A percentile compares a stretch with the other conserved stretches of the same genome.
Conservation (phyloP, 1,140 invertebrate species). For the Neodiprion virginianus region DNA sequence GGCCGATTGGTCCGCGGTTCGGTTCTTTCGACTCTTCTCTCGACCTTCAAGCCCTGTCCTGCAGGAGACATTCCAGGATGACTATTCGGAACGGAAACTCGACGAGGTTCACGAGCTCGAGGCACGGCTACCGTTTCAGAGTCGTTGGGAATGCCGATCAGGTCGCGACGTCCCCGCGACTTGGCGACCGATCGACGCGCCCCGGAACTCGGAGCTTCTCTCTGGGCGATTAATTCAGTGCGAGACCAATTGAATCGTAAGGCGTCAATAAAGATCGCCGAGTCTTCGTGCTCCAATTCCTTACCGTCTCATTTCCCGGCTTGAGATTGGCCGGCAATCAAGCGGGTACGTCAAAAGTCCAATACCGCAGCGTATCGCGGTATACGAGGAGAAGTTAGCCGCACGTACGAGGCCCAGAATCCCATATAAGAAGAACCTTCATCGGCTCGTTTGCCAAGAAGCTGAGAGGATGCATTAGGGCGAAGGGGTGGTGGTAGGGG, state of each 20-base stretch:
- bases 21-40: neutral
- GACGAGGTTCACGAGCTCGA: neutral
- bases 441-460: neutral
- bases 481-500: neutral
- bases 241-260: conserved; percentile 4
- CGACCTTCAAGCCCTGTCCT: neutral
- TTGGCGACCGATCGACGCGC: no score
- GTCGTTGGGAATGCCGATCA: no score
- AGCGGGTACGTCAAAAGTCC: neutral
- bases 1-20: no score
- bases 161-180: no score
- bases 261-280: neutral
- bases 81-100: neutral
- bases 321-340: neutral
- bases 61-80: neutral
- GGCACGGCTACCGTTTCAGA: no score
- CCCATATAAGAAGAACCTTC: neutral
- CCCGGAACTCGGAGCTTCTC: neutral
- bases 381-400: neutral
- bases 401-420: neutral
- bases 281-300: conserved; percentile 3
- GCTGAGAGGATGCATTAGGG: neutral
- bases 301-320: neutral
- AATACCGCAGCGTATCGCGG: neutral
- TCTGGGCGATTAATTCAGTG: neutral